A percentile compares a stretch with the other conserved stretches of the same genome.
phyloP scores from a whole-genome alignment of 2,113 vertebrate genomes.

The Dendrocopos noguchii region DNA sequence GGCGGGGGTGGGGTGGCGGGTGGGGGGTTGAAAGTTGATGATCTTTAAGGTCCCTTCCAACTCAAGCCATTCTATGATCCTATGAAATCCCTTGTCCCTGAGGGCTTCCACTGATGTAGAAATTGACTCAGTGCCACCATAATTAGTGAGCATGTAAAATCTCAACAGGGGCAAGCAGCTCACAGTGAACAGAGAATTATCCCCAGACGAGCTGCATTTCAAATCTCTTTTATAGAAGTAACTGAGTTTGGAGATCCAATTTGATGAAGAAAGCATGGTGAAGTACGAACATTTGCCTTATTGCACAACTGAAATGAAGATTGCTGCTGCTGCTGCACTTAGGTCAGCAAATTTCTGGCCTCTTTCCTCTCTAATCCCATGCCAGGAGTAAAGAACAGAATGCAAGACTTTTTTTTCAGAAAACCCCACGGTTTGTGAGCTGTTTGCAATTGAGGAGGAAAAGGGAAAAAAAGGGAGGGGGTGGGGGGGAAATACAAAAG shows the following conservation, averaged over 20 bases:
- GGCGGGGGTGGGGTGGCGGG: no score
- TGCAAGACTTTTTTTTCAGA: neutral
- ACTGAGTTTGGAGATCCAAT: neutral
- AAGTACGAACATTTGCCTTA: neutral
- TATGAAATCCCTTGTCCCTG: neutral
- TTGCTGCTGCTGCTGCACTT: neutral
- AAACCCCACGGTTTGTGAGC: neutral
- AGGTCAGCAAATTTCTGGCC: neutral
- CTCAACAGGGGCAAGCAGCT: neutral
- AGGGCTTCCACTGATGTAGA: neutral
- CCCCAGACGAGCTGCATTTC: neutral
- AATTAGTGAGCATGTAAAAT: neutral
- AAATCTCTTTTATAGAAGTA: neutral
- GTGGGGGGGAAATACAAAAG: neutral
- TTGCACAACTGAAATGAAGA: neutral
- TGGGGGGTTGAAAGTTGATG: no score
- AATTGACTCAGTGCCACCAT: neutral
- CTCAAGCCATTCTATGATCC: no score
- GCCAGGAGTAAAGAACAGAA: neutral
- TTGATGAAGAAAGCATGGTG: neutral
- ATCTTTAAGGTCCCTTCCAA: no score
- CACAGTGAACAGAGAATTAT: fast-evolving
- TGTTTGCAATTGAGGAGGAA: neutral
- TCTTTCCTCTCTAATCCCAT: conserved; percentile 1
- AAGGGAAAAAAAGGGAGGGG: no score